phyloP scores from a whole-genome alignment of 1,140 invertebrate genomes.

The Drosophila pandora region DNA sequence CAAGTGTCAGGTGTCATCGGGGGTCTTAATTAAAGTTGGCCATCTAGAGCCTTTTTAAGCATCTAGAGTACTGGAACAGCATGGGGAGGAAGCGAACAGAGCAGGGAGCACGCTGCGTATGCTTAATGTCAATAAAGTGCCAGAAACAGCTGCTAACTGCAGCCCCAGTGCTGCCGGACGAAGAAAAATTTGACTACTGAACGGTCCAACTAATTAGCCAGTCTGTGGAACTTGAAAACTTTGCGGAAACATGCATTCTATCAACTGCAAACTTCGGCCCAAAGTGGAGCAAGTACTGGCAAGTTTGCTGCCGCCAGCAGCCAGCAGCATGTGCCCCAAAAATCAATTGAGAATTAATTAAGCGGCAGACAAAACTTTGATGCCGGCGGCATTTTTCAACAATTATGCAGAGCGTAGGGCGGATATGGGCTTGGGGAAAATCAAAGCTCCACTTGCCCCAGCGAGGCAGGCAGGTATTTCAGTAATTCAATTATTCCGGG shows the following conservation, averaged over 20 bases:
- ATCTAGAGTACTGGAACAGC: too few species aligned
- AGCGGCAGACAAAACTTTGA: conserved; percentile 49
- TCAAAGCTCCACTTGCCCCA: background rate
- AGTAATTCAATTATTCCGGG: conserved; percentile 26
- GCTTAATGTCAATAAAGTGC: conserved; percentile 56
- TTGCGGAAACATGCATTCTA: conserved; percentile 31
- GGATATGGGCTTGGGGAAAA: background rate
- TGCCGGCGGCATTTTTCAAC: conserved; percentile 38
- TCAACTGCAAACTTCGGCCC: conserved; percentile 26
- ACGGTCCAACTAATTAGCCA: conserved; percentile 47
- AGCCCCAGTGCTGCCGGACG: conserved; percentile 27
- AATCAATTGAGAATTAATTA: conserved; percentile 73
- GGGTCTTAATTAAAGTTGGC: conserved; percentile 54
- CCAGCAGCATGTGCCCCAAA: conserved; percentile 45
- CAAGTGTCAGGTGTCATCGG: conserved; percentile 41
- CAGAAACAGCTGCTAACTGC: conserved; percentile 7
- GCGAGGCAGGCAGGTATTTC: background rate
- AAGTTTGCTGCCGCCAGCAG: conserved; percentile 16
- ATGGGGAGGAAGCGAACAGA: background rate
- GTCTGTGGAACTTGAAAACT: conserved; percentile 29
- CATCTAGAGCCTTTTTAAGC: conserved; percentile 12
- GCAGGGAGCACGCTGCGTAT: conserved; percentile 36
- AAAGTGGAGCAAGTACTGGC: conserved; percentile 7
- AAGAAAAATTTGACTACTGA: conserved; percentile 36
- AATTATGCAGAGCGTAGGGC: conserved; percentile 45